These are phyloP conservation scores for Hemithea aestivaria DNA, from an alignment of 2,888 invertebrate genomes.

Conservation along the genomic window DNA sequence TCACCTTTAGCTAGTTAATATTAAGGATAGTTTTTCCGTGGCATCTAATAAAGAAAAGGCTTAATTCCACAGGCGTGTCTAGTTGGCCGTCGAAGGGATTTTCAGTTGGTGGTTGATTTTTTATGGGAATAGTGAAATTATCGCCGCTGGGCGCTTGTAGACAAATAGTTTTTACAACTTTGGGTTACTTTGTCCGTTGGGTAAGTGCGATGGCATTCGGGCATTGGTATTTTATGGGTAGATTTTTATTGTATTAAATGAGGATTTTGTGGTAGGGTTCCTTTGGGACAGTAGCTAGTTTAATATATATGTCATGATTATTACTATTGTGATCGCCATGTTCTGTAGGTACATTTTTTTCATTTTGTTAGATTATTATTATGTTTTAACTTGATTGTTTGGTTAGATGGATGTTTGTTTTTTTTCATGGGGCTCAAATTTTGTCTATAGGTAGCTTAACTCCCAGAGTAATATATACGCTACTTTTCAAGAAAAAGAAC, in stretches of 20 bases:
- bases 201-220: background rate
- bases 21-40: slow-evolving; percentile 32
- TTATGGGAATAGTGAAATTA: slow-evolving; percentile 65
- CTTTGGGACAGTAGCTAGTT: background rate
- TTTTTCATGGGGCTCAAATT: no score
- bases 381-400: no score
- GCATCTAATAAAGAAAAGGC: slow-evolving; percentile 44
- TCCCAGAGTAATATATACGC: no score
- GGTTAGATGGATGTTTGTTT: no score
- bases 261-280: slow-evolving; percentile 3
- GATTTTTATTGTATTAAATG: slow-evolving; percentile 1
- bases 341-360: no score
- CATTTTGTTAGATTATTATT: no score
- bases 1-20: slow-evolving; percentile 9
- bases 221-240: slow-evolving; percentile 10
- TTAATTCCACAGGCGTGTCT: slow-evolving; percentile 76
- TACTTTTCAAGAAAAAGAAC: no score
- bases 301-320: no score
- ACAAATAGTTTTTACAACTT: slow-evolving; percentile 47
- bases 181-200: slow-evolving; percentile 7
- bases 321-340: no score
- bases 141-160: slow-evolving; percentile 50
- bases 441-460: no score
- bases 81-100: slow-evolving; percentile 68
- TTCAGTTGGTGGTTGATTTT: slow-evolving; percentile 67